phyloP scores from a whole-genome alignment of 2,888 invertebrate genomes.

The Spialia ferax region DNA sequence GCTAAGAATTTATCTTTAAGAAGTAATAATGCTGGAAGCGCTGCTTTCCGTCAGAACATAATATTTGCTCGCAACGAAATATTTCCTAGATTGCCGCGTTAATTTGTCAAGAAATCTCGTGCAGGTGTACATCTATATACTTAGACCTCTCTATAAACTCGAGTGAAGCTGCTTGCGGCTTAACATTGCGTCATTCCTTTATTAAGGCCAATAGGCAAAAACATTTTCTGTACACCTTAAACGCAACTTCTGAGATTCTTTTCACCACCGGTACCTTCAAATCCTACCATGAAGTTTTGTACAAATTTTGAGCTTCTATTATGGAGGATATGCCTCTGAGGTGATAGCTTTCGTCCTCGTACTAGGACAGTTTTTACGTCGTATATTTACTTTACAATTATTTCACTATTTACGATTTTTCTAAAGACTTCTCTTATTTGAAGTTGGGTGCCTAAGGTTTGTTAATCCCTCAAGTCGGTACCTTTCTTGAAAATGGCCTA shows the following conservation, averaged over 20 bases:
- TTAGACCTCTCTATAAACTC: too few species aligned
- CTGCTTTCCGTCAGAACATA: constrained; percentile 21
- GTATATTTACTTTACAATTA: too few species aligned
- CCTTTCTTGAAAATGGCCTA: too few species aligned
- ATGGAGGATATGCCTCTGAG: too few species aligned
- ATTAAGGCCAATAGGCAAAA: background rate
- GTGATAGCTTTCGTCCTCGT: too few species aligned
- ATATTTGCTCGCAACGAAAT: constrained; percentile 38
- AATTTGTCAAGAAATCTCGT: constrained; percentile 48
- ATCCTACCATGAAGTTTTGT: background rate
- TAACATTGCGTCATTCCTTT: constrained; percentile 1
- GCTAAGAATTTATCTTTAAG: background rate
- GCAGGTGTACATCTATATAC: constrained; percentile 45
- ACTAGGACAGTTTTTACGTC: too few species aligned
- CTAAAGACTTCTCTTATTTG: too few species aligned
- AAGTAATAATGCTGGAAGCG: background rate
- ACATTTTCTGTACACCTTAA: background rate
- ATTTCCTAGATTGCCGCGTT: constrained; percentile 46
- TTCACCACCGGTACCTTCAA: background rate
- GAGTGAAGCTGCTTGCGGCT: constrained; percentile 8
- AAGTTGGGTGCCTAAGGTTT: too few species aligned
- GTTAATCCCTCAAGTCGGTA: too few species aligned
- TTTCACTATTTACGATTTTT: too few species aligned
- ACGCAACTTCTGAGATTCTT: background rate
- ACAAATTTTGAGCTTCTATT: too few species aligned